Base-by-base conservation (phyloP, 2,888 invertebrate species). In the Adelphocoris suturalis region DNA sequence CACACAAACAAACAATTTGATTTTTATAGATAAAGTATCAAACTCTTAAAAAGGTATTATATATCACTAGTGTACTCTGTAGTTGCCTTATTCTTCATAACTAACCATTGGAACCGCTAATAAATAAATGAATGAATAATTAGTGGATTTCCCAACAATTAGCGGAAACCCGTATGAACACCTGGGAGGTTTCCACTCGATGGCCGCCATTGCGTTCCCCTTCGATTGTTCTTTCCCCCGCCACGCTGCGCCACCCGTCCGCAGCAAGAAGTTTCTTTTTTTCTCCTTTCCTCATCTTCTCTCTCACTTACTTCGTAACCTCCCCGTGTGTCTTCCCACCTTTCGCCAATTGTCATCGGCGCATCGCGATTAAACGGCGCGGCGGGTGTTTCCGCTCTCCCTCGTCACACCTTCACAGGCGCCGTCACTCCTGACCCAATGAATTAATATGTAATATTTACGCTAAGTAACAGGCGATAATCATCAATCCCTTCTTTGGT, bases 171-270 rank as follows among this genome's bases (percentile, higher is more conserved):
- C n/a, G n/a, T 13, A 68, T 19, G 23, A 11, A 23, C 0, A 68
- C 61, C 19, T 19, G 11, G 19, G 68, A 19, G 13, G 57, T 57
- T 57, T 57, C 57, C 16, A 37, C 37, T 37, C 37, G 37, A 68
- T 27, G 68, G 23, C 68, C 68, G 68, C 68, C 68, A 68, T 68
- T 13, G 68, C 68, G 68, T 68, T 68, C 68, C 11, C 27, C 23
- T 68, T 23, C 23, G 68, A 68, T 68, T 68, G 68, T 68, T 68
- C 68, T 68, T 68, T 12, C 68, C 12, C 23, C 13, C 68, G 12
- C 68, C 68, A 68, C 68, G 37, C 68, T 23, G 5, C 68, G 68
- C 23, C 12, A 5, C 68, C 23, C 23, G 13, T 23, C 23, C 23
- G 27, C 68, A n/a, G n/a, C n/a, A n/a, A n/a, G 68, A 23, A 19